Conservation (phyloP, 2,888 invertebrate genomes). For the Synanthedon formicaeformis region DNA sequence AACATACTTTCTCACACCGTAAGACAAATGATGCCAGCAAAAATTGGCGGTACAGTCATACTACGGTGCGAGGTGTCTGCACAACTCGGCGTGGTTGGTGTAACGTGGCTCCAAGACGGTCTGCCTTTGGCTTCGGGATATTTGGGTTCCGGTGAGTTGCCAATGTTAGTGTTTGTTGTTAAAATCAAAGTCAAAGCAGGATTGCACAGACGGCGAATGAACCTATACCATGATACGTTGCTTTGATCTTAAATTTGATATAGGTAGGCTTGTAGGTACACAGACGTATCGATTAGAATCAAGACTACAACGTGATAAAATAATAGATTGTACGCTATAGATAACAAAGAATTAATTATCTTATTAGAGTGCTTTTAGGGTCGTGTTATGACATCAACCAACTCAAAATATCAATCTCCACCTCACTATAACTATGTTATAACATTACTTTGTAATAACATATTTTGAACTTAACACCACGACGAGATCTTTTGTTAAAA, state of each 20-base stretch:
- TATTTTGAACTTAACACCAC: too few relatives aligned
- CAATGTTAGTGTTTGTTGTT: background rate
- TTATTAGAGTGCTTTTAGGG: too few relatives aligned
- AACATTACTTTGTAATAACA: too few relatives aligned
- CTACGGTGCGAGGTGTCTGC: conserved; percentile 53
- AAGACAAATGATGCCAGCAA: conserved; percentile 51
- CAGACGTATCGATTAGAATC: too few relatives aligned
- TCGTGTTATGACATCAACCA: too few relatives aligned
- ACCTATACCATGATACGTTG: background rate
- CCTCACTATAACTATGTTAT: too few relatives aligned
- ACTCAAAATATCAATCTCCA: too few relatives aligned
- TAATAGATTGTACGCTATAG: too few relatives aligned
- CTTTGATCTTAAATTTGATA: background rate
- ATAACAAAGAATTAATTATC: too few relatives aligned
- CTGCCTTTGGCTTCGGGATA: conserved; percentile 48
- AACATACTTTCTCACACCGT: conserved; percentile 42
- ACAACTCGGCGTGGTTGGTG: conserved; percentile 45
- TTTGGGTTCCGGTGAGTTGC: conserved; percentile 38
- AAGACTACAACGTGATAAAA: too few relatives aligned
- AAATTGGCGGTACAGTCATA: conserved; percentile 46
- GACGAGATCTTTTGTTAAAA: background rate
- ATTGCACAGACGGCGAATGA: background rate
- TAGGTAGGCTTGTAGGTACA: background rate
- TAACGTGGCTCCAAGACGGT: conserved; percentile 59
- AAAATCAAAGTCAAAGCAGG: background rate